Conservation (phyloP, 1,140 invertebrate genomes). For the Hormaphis cornu region DNA sequence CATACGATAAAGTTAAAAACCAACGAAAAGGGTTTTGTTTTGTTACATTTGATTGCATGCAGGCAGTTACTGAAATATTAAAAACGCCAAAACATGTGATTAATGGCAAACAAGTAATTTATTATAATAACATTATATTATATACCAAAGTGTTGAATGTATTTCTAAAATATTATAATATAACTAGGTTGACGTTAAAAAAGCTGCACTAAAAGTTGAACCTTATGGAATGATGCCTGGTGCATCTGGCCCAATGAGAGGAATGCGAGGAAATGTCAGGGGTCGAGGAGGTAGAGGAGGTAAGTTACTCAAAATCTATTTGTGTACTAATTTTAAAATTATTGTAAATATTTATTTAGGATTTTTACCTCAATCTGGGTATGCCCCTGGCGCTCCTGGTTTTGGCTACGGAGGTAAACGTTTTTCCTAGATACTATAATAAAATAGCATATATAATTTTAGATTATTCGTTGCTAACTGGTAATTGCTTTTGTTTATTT, state of each 20-base stretch:
- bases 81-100: conserved; percentile 87
- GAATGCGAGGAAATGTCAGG: conserved; percentile 52
- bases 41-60: conserved; percentile 87
- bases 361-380: conserved; percentile 20
- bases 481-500: no score
- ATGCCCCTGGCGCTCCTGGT: conserved; percentile 28
- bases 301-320: not conserved
- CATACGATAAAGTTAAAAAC: conserved; percentile 91
- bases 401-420: conserved; percentile 27
- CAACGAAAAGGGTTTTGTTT: conserved; percentile 92
- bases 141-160: not conserved
- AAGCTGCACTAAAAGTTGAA: conserved; percentile 80
- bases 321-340: not conserved
- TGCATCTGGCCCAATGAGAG: conserved; percentile 47
- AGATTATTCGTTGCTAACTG: no score
- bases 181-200: conserved; percentile 72
- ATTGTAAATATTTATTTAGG: conserved; percentile 1
- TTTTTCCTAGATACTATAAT: not conserved
- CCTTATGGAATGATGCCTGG: conserved; percentile 51
- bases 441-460: no score
- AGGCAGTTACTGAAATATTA: conserved; percentile 79
- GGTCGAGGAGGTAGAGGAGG: conserved; percentile 53
- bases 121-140: no score
- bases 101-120: conserved; percentile 70
- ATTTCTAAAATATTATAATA: not conserved